Conservation (phyloP, 2,797 vertebrate species). For the Mallotus villosus region DNA sequence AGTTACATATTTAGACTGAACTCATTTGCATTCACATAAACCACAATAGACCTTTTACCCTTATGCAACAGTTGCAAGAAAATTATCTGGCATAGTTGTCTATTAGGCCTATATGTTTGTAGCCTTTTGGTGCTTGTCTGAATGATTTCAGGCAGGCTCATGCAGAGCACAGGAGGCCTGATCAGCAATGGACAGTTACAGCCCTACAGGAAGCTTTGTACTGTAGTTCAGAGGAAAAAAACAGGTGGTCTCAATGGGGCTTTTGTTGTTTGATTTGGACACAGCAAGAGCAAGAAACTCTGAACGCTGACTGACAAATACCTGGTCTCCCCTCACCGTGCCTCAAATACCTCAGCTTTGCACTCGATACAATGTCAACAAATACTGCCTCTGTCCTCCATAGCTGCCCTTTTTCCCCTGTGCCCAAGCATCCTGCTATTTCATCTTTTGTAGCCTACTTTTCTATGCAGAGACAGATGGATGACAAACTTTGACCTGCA, state of each 20-base stretch:
- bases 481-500: constrained; percentile 43
- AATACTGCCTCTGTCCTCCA: constrained; percentile 71
- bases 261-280: constrained; percentile 75
- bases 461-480: constrained; percentile 67
- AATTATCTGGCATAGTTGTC: neutral
- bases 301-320: constrained; percentile 71
- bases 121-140: neutral
- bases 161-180: constrained; percentile 2
- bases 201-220: constrained; percentile 19
- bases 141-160: neutral
- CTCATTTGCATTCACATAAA: neutral
- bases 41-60: neutral
- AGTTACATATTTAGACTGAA: neutral
- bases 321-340: constrained; percentile 70
- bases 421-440: constrained; percentile 36
- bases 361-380: constrained; percentile 76
- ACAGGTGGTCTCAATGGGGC: constrained; percentile 65
- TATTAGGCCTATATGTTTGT: neutral
- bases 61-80: neutral
- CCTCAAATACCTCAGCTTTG: constrained; percentile 62
- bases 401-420: constrained; percentile 57
- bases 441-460: constrained; percentile 64
- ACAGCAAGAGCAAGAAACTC: constrained; percentile 68
- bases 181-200: constrained; percentile 5
- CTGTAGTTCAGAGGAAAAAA: constrained; percentile 17